phyloP scores from a whole-genome alignment of 2,888 invertebrate genomes.

The Caenorhabditis sp. region DNA sequence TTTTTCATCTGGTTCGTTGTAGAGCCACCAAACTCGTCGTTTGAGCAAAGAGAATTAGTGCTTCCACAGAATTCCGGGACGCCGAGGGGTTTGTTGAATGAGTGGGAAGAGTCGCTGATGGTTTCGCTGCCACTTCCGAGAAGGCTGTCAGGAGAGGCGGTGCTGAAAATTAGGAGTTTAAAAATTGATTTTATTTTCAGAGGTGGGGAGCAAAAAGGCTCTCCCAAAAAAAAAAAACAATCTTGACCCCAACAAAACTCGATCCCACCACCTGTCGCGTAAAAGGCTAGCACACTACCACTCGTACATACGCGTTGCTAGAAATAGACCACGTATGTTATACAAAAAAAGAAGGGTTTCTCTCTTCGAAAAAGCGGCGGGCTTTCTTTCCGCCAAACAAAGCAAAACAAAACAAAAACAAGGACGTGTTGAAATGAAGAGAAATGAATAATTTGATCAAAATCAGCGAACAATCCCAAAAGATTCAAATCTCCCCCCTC shows the following conservation, averaged over 20 bases:
- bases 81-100: slow-evolving; percentile 16
- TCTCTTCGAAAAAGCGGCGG: too few relatives aligned
- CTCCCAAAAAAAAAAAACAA: too few relatives aligned
- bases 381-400: too few relatives aligned
- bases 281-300: too few relatives aligned
- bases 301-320: too few relatives aligned
- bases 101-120: slow-evolving; percentile 25
- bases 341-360: too few relatives aligned
- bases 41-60: slow-evolving; percentile 25
- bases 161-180: slow-evolving; percentile 37
- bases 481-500: not conserved
- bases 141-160: slow-evolving; percentile 54
- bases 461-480: not conserved
- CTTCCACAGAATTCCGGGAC: slow-evolving; percentile 33
- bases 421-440: slow-evolving; percentile 1
- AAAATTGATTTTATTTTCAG: not conserved
- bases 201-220: too few relatives aligned
- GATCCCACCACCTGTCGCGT: too few relatives aligned
- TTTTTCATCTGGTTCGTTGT: slow-evolving; percentile 11
- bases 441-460: slow-evolving; percentile 7
- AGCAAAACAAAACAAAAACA: not conserved
- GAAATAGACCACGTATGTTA: too few relatives aligned
- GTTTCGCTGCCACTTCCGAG: slow-evolving; percentile 58
- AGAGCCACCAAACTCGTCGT: slow-evolving; percentile 17
- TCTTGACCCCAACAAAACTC: too few relatives aligned